Percentiles rank a stretch among this genome's conserved stretches.
phyloP scores from a whole-genome alignment of 2,888 invertebrate genomes.

The Rapana venosa region DNA sequence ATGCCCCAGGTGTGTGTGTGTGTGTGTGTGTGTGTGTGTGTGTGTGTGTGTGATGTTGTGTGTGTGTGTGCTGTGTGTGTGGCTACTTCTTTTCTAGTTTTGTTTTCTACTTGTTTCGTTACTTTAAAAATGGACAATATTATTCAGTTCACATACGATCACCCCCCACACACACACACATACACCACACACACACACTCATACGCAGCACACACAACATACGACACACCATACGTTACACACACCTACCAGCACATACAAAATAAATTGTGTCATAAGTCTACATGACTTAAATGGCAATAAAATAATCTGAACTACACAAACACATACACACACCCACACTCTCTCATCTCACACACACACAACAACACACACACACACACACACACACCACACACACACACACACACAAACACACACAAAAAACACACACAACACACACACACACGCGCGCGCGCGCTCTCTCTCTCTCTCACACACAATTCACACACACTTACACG shows the following conservation, averaged over 20 bases:
- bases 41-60: not conserved
- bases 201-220: too few species aligned
- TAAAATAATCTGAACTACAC: too few species aligned
- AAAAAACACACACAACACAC: too few species aligned
- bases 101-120: not conserved
- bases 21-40: not conserved
- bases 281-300: too few species aligned
- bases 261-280: too few species aligned
- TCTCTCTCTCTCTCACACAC: too few species aligned
- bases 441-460: not conserved
- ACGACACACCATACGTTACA: too few species aligned
- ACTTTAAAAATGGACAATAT: not conserved
- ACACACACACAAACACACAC: too few species aligned
- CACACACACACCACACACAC: not conserved
- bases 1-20: not conserved
- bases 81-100: not conserved
- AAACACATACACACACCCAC: not conserved
- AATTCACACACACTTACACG: too few species aligned
- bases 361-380: not conserved
- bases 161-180: not conserved
- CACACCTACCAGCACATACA: not conserved
- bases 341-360: not conserved
- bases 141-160: not conserved
- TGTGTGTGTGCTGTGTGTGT: not conserved
- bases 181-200: too few species aligned